Evolutionary conservation across 2,888 invertebrate genomes (phyloP), one percentile per base, ranked within the genome.

Genomic region (Zonitis immaculata): DNA sequence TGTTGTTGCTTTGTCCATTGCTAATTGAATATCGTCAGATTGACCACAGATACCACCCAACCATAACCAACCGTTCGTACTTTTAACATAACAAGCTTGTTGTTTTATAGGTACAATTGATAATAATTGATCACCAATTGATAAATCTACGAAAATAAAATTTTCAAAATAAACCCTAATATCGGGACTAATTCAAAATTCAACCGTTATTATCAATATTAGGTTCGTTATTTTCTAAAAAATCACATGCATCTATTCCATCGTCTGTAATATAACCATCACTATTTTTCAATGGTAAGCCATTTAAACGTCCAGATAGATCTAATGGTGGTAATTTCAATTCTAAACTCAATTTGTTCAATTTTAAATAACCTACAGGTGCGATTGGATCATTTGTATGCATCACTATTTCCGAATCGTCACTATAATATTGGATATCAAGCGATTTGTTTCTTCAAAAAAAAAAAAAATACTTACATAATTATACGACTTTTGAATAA

Each of bases 371-470:
- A 27, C 94, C 96, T 49, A 97, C 97, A 6, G 96, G 92, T 25
- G 95, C 95, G 70, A 98, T 87, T 2, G 91, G 87, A 80, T 97
- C 95, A 67, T 91, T 87, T 18, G 95, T 88, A 73, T 95, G 94
- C 62, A 92, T 84, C 53, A 97, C 85, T 66, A 88, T 83, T 79
- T 95, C 91, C 65, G 85, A 86, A 67, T 91, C 88, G 76, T 91
- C 91, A 72, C 92, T 92, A 78, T 60, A 78, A 78, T 28, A 6
- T 14, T 32, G 35, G 6, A 32, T 12, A 4, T 8, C 14, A n/a
- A 20, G 11, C 1, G 9, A 22, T 42, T 39, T 6, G 25, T 30
- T 42, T 8, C 3, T 7, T 18, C 28, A n/a, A 18, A 22, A 39
- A 30, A 47, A 54, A 30, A 16, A 11, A 49, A 12, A 18, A 25